phyloP scores from a whole-genome alignment of 2,113 vertebrate species.

The Sakesphorus luctuosus region DNA sequence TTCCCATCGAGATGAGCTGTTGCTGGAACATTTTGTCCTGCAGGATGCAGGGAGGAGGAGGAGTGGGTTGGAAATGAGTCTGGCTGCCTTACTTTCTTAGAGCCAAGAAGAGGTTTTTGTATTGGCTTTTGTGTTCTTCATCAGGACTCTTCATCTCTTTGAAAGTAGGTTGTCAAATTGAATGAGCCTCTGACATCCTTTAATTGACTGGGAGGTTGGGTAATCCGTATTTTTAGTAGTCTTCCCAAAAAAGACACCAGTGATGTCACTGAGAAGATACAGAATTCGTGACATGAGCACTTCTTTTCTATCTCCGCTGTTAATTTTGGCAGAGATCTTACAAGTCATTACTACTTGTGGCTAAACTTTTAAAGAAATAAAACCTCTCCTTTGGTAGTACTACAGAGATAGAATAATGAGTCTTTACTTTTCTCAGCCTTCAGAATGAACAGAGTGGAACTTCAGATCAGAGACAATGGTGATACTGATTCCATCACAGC shows the following conservation, averaged over 20 bases:
- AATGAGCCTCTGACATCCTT: constrained; percentile 44
- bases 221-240: constrained; percentile 39
- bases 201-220: constrained; percentile 1
- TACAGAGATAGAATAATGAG: not conserved
- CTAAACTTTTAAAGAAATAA: not conserved
- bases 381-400: not conserved
- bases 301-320: not conserved
- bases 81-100: constrained; percentile 37
- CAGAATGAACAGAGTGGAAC: not conserved
- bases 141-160: constrained; percentile 44
- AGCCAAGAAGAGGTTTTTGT: constrained; percentile 23
- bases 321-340: constrained; percentile 18
- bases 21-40: constrained; percentile 68
- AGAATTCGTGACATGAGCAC: not conserved
- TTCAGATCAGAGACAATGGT: not conserved
- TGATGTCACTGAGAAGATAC: not conserved
- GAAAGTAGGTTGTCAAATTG: constrained; percentile 50
- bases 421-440: not conserved
- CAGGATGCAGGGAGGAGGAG: constrained; percentile 47
- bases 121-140: constrained; percentile 51
- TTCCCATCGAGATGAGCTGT: constrained; percentile 37
- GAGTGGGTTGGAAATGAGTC: constrained; percentile 61
- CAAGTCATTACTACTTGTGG: not conserved
- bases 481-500: not conserved
- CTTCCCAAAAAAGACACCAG: not conserved